These are phyloP conservation scores for Podotricha telesiphe DNA, from an alignment of 2,888 invertebrate genomes.

Conservation along the genomic window DNA sequence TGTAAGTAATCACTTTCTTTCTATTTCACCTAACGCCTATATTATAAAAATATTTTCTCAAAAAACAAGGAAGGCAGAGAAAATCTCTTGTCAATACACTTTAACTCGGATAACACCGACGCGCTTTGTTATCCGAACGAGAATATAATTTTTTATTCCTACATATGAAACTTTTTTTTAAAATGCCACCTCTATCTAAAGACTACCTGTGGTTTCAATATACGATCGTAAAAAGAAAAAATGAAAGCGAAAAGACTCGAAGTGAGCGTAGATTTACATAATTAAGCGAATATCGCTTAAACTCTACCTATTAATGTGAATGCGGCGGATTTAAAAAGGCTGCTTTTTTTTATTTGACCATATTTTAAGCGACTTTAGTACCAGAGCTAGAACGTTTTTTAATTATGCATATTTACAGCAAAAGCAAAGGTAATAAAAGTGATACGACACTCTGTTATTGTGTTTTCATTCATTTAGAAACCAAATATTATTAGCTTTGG, in stretches of 20 bases:
- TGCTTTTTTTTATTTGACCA: slow-evolving; percentile 8
- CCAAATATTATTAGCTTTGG: too few species aligned
- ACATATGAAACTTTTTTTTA: neutral
- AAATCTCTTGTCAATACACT: too few species aligned
- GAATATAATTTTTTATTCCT: too few species aligned
- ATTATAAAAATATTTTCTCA: too few species aligned
- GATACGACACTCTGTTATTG: too few species aligned
- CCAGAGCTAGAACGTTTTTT: neutral
- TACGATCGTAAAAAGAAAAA: slow-evolving; percentile 64
- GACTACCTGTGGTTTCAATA: slow-evolving; percentile 16
- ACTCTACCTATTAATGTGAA: slow-evolving; percentile 23
- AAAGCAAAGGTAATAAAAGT: too few species aligned
- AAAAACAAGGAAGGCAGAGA: too few species aligned
- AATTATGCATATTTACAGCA: neutral
- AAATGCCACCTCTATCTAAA: slow-evolving; percentile 2
- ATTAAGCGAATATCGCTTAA: slow-evolving; percentile 34
- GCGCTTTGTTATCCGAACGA: too few species aligned
- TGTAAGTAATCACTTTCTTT: too few species aligned
- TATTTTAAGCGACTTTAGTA: slow-evolving; percentile 18
- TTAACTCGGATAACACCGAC: too few species aligned
- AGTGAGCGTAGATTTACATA: slow-evolving; percentile 43
- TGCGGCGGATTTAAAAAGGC: slow-evolving; percentile 7
- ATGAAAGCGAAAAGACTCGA: slow-evolving; percentile 47
- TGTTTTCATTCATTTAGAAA: too few species aligned
- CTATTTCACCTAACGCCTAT: too few species aligned